These are phyloP conservation scores for Tenodera sinensis DNA, from an alignment of 2,888 invertebrate species.

Conservation along the genomic window DNA sequence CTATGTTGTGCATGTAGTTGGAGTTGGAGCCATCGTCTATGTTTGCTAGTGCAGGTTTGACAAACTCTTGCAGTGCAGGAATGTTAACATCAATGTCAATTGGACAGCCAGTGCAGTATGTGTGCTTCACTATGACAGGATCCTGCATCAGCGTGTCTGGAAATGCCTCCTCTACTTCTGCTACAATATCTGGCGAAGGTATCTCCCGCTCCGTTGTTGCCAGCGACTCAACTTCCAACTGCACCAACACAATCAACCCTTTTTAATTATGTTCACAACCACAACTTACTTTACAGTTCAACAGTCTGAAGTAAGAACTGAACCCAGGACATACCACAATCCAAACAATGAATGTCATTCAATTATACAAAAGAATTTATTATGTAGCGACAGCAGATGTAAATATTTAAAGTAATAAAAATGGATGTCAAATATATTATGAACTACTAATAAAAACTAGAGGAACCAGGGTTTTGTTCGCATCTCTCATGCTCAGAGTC, in stretches of 20 bases:
- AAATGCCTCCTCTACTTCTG: background rate
- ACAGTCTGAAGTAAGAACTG: background rate
- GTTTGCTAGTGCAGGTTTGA: conserved; percentile 34
- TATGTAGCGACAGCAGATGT: too few relatives aligned
- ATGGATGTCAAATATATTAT: too few relatives aligned
- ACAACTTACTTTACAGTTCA: background rate
- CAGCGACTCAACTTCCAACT: background rate
- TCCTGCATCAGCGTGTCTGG: conserved; percentile 18
- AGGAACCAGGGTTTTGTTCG: too few relatives aligned
- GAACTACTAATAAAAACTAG: too few relatives aligned
- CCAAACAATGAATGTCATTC: too few relatives aligned
- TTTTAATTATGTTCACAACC: background rate
- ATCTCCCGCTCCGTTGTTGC: background rate
- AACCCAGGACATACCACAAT: background rate
- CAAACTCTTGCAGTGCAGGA: conserved; percentile 34
- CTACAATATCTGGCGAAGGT: background rate
- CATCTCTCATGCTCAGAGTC: too few relatives aligned
- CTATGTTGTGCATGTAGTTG: conserved; percentile 30
- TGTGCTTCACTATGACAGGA: conserved; percentile 27
- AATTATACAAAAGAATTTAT: too few relatives aligned
- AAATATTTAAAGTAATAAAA: too few relatives aligned
- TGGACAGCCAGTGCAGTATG: conserved; percentile 36
- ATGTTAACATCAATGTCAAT: conserved; percentile 34
- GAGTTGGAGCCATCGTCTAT: conserved; percentile 29
- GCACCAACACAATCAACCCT: background rate